Conservation (phyloP, 2,888 invertebrate genomes). For the Beris chalybata region DNA sequence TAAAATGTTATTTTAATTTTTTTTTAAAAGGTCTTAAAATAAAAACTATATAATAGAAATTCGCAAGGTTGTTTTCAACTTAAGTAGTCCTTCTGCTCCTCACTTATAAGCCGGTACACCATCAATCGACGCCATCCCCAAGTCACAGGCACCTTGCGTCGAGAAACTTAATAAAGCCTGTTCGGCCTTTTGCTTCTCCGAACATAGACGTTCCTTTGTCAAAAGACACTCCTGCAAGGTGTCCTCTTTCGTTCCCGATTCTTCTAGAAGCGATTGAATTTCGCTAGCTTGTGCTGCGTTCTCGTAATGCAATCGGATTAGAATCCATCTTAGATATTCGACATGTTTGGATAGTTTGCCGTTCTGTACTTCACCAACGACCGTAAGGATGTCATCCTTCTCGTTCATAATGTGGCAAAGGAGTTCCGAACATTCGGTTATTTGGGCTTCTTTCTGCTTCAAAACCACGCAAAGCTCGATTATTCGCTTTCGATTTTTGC, state of each 20-base stretch:
- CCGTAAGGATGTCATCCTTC: neutral
- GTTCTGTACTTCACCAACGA: constrained; percentile 5
- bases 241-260: neutral
- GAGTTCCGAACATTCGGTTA: constrained; percentile 10
- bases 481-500: constrained; percentile 1
- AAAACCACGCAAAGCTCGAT: neutral
- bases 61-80: no score
- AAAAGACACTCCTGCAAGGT: neutral
- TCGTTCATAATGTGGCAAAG: constrained; percentile 10
- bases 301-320: constrained; percentile 12
- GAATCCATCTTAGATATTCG: constrained; percentile 14
- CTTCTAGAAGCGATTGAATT: neutral
- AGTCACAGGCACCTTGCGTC: neutral
- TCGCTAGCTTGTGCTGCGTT: neutral
- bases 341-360: constrained; percentile 3
- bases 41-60: no score
- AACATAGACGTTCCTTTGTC: neutral
- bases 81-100: no score
- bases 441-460: constrained; percentile 13
- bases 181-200: constrained; percentile 1
- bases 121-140: neutral
- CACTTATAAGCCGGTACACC: no score
- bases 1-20: no score
- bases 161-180: neutral
- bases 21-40: no score